Evolutionary conservation across 2,113 vertebrate species (phyloP).

Genomic region (Holacanthus passer): DNA sequence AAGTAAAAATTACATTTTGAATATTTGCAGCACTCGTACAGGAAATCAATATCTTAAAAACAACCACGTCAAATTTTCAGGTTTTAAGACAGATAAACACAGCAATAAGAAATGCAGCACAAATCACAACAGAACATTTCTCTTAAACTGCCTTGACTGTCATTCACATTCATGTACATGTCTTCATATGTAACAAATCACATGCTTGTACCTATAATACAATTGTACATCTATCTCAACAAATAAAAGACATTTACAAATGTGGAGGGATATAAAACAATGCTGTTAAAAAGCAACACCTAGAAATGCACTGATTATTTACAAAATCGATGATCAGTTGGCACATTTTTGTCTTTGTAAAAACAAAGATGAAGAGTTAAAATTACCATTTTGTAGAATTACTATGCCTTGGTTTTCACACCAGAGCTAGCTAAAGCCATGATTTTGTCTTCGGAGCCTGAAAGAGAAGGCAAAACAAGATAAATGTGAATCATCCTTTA

Average conservation of each 20-base stretch:
- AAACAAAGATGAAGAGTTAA: conserved; percentile 29
- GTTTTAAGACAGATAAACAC: conserved; percentile 3
- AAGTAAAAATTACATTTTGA: conserved; percentile 20
- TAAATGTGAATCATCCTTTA: background rate
- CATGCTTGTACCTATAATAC: conserved; percentile 50
- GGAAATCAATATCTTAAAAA: conserved; percentile 19
- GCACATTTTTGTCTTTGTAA: conserved; percentile 50
- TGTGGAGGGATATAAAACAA: conserved; percentile 60
- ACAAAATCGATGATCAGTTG: conserved; percentile 40
- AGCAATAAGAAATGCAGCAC: conserved; percentile 33
- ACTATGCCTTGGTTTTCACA: conserved; percentile 89
- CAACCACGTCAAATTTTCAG: conserved; percentile 9
- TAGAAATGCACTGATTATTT: conserved; percentile 51
- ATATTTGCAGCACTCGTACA: conserved; percentile 3
- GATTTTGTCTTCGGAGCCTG: conserved; percentile 97
- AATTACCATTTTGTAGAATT: background rate
- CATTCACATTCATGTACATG: conserved; percentile 38
- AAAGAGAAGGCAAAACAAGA: conserved; percentile 37
- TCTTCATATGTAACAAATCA: conserved; percentile 31
- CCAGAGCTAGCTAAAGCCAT: conserved; percentile 95
- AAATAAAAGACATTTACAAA: conserved; percentile 70
- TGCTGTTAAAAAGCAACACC: conserved; percentile 64
- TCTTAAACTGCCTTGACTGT: background rate
- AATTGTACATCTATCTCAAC: conserved; percentile 48
- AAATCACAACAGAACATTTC: conserved; percentile 38